phyloP scores from a whole-genome alignment of 2,888 invertebrate species.

The Nycteola revayana region DNA sequence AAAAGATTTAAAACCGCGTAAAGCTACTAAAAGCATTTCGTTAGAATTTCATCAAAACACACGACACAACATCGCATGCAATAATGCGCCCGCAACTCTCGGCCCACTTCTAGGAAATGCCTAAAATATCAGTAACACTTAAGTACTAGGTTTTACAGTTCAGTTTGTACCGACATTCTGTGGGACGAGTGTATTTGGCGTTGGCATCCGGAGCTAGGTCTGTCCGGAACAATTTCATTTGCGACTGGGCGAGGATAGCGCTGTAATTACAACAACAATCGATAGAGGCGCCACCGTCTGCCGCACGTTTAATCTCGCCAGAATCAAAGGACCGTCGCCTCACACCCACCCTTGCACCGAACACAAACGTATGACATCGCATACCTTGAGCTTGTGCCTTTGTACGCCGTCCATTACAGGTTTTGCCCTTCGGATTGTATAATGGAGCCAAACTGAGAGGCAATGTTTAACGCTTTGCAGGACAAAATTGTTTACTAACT shows the following conservation, averaged over 20 bases:
- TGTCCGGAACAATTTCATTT: conserved; percentile 82
- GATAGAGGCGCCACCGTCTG: conserved; percentile 82
- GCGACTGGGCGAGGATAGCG: conserved; percentile 81
- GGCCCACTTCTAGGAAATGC: conserved; percentile 12
- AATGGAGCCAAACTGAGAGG: conserved; percentile 12
- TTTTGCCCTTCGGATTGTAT: conserved; percentile 2
- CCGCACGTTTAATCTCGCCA: conserved; percentile 81
- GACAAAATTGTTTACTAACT: conserved; percentile 47
- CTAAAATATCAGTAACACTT: conserved; percentile 22
- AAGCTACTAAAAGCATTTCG: conserved; percentile 43
- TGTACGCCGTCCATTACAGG: conserved; percentile 40
- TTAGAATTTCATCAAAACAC: conserved; percentile 53
- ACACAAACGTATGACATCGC: conserved; percentile 39
- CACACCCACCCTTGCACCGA: conserved; percentile 63
- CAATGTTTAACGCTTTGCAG: conserved; percentile 37
- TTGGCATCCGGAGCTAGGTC: conserved; percentile 74
- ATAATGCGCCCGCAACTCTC: conserved; percentile 39
- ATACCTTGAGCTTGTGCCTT: conserved; percentile 19
- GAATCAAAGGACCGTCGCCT: conserved; percentile 80
- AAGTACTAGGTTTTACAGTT: conserved; percentile 44
- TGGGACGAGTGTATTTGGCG: conserved; percentile 62
- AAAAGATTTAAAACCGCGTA: conserved; percentile 16
- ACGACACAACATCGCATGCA: conserved; percentile 43
- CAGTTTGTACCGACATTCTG: conserved; percentile 46
- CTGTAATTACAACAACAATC: conserved; percentile 83